Base-by-base conservation (phyloP, 2,888 invertebrate genomes). In the Chaetogeoica ovagalla region DNA sequence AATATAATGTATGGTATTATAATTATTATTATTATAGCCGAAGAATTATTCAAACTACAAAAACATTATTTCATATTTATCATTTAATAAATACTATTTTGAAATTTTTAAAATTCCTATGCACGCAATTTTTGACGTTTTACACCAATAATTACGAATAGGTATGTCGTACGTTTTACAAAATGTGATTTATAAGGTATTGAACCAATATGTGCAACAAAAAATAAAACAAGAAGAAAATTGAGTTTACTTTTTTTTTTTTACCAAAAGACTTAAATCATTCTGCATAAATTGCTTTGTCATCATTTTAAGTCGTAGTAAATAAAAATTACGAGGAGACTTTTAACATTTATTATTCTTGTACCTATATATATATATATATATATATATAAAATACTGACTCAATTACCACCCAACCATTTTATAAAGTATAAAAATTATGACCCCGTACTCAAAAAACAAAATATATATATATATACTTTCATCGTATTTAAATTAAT, bases 271-370 rank as follows among this genome's bases (percentile, higher is more conserved):
- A 59, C 70, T 71, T 71, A 39, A 71, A 71, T 59, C 70, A 59
- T 39, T 71, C 15, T 59, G 39, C 57, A 15, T 71, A 71, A 71
- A 71, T 59, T 71, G 70, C 37, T 71, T 71, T 71, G 39, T 39
- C 57, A 39, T 59, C 21, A 8, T 71, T 71, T 59, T 71, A 71
- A 71, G n/a, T 39, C 15, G 37, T 59, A 71, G 21, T 71, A 59
- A 71, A 71, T 71, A 71, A 13, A 71, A 71, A 71, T 71, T 59
- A 71, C 15, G 9, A 9, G 2, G 59, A 59, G 15, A 71, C 37
- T 21, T 37, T 57, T 37, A 57, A 37, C 13, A n/a, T 57, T 70
- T 70, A 71, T 71, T 59, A 59, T 59, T 21, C 30, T 69, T 21
- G 55, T 37, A 13, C 37, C 11, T 37, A 15, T 37, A 57, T 8